Percentiles rank a stretch among this genome's conserved stretches.
Evolutionary conservation across 2,888 invertebrate genomes (phyloP).

Genomic region (Eledona agricola): DNA sequence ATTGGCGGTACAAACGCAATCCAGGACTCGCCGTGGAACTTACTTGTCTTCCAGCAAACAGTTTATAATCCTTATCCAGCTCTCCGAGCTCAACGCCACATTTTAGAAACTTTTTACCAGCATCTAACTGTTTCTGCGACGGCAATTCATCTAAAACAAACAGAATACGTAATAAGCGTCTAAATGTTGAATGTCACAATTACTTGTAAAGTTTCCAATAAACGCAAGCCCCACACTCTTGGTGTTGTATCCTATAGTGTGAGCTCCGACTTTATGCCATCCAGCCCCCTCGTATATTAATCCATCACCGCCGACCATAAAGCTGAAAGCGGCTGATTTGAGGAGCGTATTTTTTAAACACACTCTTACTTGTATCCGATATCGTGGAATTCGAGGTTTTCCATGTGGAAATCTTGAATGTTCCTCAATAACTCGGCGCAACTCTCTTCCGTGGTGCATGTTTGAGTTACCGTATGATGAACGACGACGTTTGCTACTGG

Average conservation of each 20-base stretch:
- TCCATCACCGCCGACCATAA: constrained; percentile 69
- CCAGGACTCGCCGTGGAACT: constrained; percentile 67
- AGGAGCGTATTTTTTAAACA: neutral
- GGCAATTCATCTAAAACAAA: constrained; percentile 61
- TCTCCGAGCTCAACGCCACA: constrained; percentile 64
- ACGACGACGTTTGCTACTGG: constrained; percentile 67
- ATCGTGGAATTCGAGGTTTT: constrained; percentile 64
- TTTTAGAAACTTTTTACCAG: constrained; percentile 62
- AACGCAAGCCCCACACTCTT: constrained; percentile 68
- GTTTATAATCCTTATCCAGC: constrained; percentile 61
- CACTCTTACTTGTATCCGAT: constrained; percentile 70
- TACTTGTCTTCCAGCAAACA: constrained; percentile 69
- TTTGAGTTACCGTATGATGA: constrained; percentile 67
- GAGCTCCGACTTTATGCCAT: constrained; percentile 68
- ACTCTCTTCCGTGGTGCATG: constrained; percentile 60
- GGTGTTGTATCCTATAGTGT: constrained; percentile 66
- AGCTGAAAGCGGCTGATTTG: constrained; percentile 59
- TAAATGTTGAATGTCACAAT: constrained; percentile 37
- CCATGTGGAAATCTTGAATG: constrained; percentile 67
- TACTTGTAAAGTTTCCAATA: constrained; percentile 67
- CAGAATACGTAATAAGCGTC: constrained; percentile 7
- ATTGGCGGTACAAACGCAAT: constrained; percentile 62
- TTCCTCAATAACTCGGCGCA: constrained; percentile 61
- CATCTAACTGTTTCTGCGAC: constrained; percentile 60
- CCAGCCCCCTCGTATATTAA: constrained; percentile 70